Percentiles rank a stretch among this genome's conserved stretches.
Conservation (phyloP, 2,888 invertebrate species). For the Catonia carolina region DNA sequence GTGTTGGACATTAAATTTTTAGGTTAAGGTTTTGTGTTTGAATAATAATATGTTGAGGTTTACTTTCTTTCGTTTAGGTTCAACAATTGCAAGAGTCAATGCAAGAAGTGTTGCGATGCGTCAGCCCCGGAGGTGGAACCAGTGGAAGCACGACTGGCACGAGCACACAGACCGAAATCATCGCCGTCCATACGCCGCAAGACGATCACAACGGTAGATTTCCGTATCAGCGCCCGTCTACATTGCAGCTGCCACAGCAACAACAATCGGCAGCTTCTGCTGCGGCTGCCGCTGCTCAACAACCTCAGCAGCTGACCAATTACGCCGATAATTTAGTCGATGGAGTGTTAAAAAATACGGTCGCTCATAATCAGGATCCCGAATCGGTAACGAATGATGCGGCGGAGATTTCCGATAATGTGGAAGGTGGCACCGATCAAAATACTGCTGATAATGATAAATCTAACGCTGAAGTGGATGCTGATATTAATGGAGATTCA, state of each 20-base stretch:
- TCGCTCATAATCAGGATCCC: neutral
- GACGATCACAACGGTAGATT: conserved; percentile 23
- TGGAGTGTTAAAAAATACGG: conserved; percentile 30
- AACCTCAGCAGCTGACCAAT: conserved; percentile 25
- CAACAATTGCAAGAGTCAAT: conserved; percentile 71
- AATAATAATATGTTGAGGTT: too few species aligned
- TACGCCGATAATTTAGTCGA: conserved; percentile 29
- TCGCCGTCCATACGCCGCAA: conserved; percentile 67
- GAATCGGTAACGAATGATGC: too few species aligned
- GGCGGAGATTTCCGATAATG: too few species aligned
- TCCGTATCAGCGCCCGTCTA: conserved; percentile 25
- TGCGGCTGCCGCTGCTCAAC: neutral
- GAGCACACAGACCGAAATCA: conserved; percentile 70
- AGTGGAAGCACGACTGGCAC: conserved; percentile 20
- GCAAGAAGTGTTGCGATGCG: conserved; percentile 67
- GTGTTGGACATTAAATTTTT: too few species aligned
- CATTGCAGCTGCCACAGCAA: conserved; percentile 23
- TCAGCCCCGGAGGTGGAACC: conserved; percentile 38
- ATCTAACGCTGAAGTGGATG: too few species aligned
- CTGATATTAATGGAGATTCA: too few species aligned
- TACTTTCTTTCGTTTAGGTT: too few species aligned
- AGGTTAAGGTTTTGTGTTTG: too few species aligned
- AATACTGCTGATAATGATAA: too few species aligned
- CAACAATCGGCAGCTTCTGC: neutral
- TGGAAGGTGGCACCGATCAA: too few species aligned